Base-by-base conservation (phyloP, 1,140 invertebrate species). In the Hesperophylax magnus region DNA sequence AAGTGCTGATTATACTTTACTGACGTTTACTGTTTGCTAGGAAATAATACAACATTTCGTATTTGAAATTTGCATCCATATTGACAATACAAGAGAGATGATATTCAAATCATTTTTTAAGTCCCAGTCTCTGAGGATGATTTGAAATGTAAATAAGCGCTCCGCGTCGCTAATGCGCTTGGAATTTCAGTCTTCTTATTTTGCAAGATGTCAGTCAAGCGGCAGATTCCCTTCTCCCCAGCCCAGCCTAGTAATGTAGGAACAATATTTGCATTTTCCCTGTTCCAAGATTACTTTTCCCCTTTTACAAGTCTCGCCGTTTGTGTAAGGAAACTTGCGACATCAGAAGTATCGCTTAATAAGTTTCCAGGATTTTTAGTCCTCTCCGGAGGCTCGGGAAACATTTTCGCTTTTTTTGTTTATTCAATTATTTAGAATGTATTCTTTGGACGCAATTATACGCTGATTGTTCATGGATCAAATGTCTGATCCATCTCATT, bases 201-300 rank as follows among this genome's bases (percentile, higher is more conserved):
- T 75, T 34, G 7, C 71, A 24, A 24, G 24, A 75, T 75, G 71
- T 75, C 71, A 58, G 18, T 58, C 71, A 56, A 27, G 71, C 71
- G 71, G 53, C 53, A 75, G 52, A 22, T 75, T 58, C 71, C n/a
- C 31, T 24, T 47, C 17, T n/a, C 61, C 11, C 27, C 31, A 4
- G 20, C 34, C 20, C 39, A n/a, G 69, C 31, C 18, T 65, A 60
- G 72, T 79, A 80, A 82, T 80, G 75, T 39, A 31, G 67, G 75
- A 78, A 82, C 78, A 82, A 82, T 82, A 82, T 82, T 82, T 82
- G 81, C 81, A 82, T 82, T 79, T 71, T 54, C 60, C 67, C 58
- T 76, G 77, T 78, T 71, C 39, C 60, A 17, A 78, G 67, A 74
- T 82, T 75, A 78, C 69, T 77, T 56, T 77, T 78, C 77, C 58